Conservation (phyloP, 2,888 invertebrate species). For the Alentia gelatinosa region DNA sequence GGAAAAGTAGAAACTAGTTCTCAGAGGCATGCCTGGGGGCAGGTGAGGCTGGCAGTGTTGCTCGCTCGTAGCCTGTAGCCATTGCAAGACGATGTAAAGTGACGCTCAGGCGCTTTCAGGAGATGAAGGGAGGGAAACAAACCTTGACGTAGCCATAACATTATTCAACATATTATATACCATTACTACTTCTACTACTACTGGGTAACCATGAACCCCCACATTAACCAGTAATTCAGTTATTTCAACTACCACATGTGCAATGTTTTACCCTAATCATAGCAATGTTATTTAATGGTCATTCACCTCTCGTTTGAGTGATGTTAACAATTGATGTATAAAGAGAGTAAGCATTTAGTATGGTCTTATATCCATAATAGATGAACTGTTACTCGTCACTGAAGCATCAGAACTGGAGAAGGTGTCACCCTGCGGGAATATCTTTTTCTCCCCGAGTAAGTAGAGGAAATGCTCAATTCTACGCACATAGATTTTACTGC, state of each 20-base stretch:
- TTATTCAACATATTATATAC: neutral
- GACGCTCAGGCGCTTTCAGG: neutral
- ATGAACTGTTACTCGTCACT: neutral
- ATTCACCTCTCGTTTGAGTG: slow-evolving; percentile 13
- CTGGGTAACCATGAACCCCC: neutral
- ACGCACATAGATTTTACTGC: neutral
- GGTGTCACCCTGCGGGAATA: neutral
- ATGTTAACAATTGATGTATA: neutral
- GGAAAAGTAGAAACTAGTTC: neutral
- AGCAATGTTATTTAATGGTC: slow-evolving; percentile 13
- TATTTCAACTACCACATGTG: slow-evolving; percentile 20
- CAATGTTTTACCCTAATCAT: slow-evolving; percentile 45
- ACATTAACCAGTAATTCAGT: neutral
- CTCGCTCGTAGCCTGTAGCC: slow-evolving; percentile 2
- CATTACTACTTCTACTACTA: neutral
- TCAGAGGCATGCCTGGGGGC: neutral
- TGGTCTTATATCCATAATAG: neutral
- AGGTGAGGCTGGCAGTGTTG: neutral
- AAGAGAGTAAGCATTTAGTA: neutral
- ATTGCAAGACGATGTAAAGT: neutral
- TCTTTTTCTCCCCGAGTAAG: neutral
- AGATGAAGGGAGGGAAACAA: neutral
- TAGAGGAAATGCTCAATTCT: slow-evolving; percentile 44
- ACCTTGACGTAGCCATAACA: neutral
- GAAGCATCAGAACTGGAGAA: neutral